Evolutionary conservation across 2,113 vertebrate species (phyloP).

Genomic region (Struthidea cinerea): DNA sequence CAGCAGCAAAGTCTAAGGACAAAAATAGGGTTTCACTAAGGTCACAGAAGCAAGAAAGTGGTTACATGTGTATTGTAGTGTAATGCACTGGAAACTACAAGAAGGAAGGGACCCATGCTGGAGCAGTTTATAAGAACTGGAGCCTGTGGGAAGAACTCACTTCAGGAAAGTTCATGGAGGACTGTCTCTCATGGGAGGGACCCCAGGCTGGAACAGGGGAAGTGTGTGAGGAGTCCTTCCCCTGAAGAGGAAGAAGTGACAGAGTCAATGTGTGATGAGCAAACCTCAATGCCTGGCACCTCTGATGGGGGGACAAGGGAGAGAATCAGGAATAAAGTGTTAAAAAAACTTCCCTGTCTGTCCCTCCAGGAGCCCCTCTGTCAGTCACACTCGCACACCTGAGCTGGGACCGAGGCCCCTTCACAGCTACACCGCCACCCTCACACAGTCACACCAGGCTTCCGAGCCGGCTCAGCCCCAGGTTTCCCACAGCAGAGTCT

Average conservation of each 20-base stretch:
- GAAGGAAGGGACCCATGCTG: not conserved
- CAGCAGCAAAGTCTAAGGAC: not conserved
- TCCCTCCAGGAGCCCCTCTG: not conserved
- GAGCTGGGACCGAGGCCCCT: not conserved
- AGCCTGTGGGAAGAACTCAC: not conserved
- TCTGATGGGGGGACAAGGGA: accelerated
- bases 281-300: not conserved
- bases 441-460: not conserved
- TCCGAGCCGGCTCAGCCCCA: not conserved
- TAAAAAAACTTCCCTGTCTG: not conserved
- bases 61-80: not conserved
- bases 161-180: not conserved
- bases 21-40: not conserved
- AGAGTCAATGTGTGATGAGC: not conserved
- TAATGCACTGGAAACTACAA: not conserved
- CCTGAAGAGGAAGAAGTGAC: not conserved
- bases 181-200: not conserved
- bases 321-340: not conserved
- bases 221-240: not conserved
- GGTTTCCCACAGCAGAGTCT: not conserved
- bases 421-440: not conserved
- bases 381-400: not conserved
- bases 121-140: not conserved
- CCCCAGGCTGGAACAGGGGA: not conserved
- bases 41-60: not conserved